Evolutionary conservation across 2,113 vertebrate genomes (phyloP).

Genomic region (Percina caprodes): DNA sequence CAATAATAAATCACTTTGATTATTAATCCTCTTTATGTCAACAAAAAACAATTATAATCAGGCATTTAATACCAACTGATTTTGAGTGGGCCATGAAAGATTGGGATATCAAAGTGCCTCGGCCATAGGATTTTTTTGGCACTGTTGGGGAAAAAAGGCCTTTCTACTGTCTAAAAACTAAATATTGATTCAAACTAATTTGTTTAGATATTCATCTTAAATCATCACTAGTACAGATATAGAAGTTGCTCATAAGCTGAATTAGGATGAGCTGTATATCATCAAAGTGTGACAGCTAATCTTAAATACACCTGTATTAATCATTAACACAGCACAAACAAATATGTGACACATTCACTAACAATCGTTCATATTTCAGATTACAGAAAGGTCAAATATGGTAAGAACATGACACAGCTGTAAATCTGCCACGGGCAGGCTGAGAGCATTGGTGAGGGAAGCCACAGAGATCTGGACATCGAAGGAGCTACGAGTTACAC

Average conservation of each 20-base stretch:
- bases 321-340: neutral
- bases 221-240: neutral
- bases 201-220: neutral
- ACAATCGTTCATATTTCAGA: neutral
- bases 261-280: neutral
- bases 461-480: slow-evolving; percentile 4
- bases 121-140: neutral
- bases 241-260: neutral
- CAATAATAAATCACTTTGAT: neutral
- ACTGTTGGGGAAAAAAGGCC: neutral
- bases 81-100: neutral
- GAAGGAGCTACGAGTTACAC: neutral
- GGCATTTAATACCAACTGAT: neutral
- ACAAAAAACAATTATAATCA: neutral
- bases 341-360: neutral
- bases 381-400: slow-evolving; percentile 8
- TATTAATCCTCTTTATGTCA: neutral
- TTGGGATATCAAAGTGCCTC: neutral
- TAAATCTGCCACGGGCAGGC: slow-evolving; percentile 1
- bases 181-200: neutral
- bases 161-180: neutral
- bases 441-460: neutral
- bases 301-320: neutral
- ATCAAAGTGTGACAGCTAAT: neutral
- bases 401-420: slow-evolving; percentile 2